Base-by-base conservation (phyloP, 2,113 vertebrate species). In the Pelusios castaneus region DNA sequence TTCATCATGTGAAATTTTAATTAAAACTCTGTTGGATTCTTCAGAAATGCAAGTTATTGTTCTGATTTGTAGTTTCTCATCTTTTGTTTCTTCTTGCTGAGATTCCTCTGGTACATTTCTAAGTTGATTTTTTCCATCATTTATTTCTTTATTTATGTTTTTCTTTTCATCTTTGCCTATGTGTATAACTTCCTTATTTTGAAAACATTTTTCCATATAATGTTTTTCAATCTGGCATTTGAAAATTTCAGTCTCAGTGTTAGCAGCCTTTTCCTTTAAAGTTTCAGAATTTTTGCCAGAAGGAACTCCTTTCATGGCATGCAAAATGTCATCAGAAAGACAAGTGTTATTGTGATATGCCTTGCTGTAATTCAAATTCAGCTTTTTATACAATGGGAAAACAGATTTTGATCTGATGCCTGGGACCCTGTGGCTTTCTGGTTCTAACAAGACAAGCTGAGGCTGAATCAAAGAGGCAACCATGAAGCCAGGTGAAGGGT, bases 161-260 rank as follows among this genome's bases (percentile, higher is more conserved):
- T 73, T 38, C 8, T 97, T 98, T 90, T 98, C 97, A 79, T 70
- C 77, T 78, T 25, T 0, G 58, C 67, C 87, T 92, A 91, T 88
- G 90, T 89, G 76, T 29, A 97, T 78, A 77, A 97, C 87, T 78
- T 96, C 47, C 19, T 90, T 87, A 2, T 88, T 90, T 96, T 94
- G 87, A 91, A 97, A 70, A 52, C 45, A 13, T 4, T 77, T 92
- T 88, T 92, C 90, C 41, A 97, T 4, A 1, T 60, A 55, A 31
- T 85, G 75, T 54, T 93, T 85, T 90, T 98, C 93, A n/a, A 95
- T 80, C 89, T 31, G 70, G 2, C 87, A 89, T 80, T 85, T 67
- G 51, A 97, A 88, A 51, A 94, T 80, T 83, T 97, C 95, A 58
- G 75, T 89, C 80, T 94, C 94, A 56, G 95, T 31, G 5, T 56